Evolutionary conservation across 1,140 invertebrate genomes (phyloP), one percentile per base, ranked within the genome.

Genomic region (Kradibia gibbosae): DNA sequence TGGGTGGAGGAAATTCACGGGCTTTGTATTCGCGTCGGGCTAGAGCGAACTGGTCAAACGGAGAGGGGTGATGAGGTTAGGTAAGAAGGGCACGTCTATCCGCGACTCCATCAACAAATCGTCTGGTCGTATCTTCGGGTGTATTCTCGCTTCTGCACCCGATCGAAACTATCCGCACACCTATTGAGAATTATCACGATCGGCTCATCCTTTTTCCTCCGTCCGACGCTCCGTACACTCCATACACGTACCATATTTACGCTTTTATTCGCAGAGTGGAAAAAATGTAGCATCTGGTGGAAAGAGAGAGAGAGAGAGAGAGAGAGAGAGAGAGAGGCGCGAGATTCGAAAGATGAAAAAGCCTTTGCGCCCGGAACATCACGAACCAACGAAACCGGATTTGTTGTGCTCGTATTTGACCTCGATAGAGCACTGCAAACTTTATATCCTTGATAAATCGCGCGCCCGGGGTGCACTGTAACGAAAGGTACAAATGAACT

Each of bases 401-500:
- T 77, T 11, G 75, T 7, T 15, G 13, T 7, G 20, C 31, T 73
- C 78, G 53, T 1, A 53, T 71, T 70, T 78, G 76, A 78, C 65
- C 78, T 62, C 34, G 36, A 80, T 73, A 73, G 53, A 28, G 34
- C 55, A 28, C 17, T 25, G 42, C 48, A 20, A 60, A 74, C 28
- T 80, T 73, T 53, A 53, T 39, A 20, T 45, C 28, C 22, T 25
- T n/a, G 55, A 74, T 65, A 36, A 72, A 80, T 74, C 55, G 25
- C 28, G 53, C n/a, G 48, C 13, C 15, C 20, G 39, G 36, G 60
- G 57, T 17, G 39, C 55, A 7, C 25, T 25, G 22, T 60, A 74
- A 74, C 28, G 57, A 80, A 73, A 73, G 78, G 17, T 48, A 55
- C 57, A 53, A 81, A 71, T 75, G 62, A 76, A 81, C 80, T 81